These are phyloP conservation scores for Hypotaenidia okinawae DNA, from an alignment of 2,797 vertebrate species.

Conservation along the genomic window DNA sequence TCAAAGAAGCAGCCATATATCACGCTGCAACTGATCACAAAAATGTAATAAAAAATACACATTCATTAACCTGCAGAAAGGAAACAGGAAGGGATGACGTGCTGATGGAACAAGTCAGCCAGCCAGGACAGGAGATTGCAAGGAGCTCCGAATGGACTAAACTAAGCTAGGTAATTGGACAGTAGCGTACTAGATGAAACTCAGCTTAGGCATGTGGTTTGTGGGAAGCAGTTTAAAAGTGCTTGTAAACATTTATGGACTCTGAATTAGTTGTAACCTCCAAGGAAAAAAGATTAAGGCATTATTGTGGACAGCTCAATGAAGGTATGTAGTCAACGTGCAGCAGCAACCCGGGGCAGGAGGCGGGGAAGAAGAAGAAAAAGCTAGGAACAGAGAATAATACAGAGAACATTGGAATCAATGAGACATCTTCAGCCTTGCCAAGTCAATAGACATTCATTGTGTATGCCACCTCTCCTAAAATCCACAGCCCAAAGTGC, in stretches of 20 bases:
- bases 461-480: not conserved
- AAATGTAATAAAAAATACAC: slow-evolving; percentile 32
- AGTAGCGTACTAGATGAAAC: not conserved
- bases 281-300: not conserved
- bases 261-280: not conserved
- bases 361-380: not conserved
- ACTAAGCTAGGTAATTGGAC: not conserved
- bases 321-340: not conserved
- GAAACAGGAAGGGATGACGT: not conserved
- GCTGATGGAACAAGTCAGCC: slow-evolving; percentile 9
- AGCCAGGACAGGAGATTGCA: not conserved
- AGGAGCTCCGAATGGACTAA: not conserved
- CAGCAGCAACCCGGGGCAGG: not conserved
- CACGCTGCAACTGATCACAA: not conserved
- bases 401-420: slow-evolving; percentile 14
- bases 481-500: slow-evolving; percentile 12
- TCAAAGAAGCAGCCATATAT: not conserved
- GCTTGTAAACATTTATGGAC: not conserved
- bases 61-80: slow-evolving; percentile 46
- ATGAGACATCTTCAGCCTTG: slow-evolving; percentile 9
- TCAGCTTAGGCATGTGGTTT: not conserved
- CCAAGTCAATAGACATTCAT: slow-evolving; percentile 12
- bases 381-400: not conserved
- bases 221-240: slow-evolving; percentile 17
- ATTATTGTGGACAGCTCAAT: not conserved